phyloP scores from a whole-genome alignment of 2,888 invertebrate genomes.

The Pelosia muscerda region DNA sequence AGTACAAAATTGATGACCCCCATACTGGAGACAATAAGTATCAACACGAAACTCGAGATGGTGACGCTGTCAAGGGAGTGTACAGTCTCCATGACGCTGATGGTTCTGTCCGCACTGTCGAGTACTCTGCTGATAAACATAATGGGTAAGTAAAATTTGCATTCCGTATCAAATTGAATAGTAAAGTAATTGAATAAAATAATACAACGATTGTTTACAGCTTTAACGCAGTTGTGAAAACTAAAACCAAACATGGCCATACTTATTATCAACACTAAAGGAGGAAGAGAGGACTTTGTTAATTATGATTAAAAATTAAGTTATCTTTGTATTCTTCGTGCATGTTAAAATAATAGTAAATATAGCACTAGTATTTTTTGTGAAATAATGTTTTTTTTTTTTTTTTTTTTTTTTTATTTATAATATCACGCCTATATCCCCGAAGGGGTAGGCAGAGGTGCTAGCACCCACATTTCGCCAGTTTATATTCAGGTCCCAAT shows the following conservation, averaged over 20 bases:
- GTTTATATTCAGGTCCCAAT: too few species aligned
- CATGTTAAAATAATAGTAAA: slow-evolving; percentile 29
- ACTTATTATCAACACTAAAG: slow-evolving; percentile 56
- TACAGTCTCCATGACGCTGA: slow-evolving; percentile 87
- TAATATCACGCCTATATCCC: too few species aligned
- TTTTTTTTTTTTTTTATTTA: too few species aligned
- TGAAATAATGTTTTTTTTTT: neutral
- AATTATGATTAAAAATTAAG: slow-evolving; percentile 5
- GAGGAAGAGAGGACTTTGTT: slow-evolving; percentile 21
- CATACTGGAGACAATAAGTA: slow-evolving; percentile 87
- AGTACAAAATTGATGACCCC: slow-evolving; percentile 83
- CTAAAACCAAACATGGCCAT: slow-evolving; percentile 45
- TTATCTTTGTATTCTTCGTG: slow-evolving; percentile 31
- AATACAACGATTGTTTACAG: too few species aligned
- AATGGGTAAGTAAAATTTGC: slow-evolving; percentile 69
- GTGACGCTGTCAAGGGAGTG: slow-evolving; percentile 85
- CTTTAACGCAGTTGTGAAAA: slow-evolving; percentile 83
- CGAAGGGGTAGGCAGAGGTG: too few species aligned
- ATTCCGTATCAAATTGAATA: too few species aligned
- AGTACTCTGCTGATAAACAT: slow-evolving; percentile 84
- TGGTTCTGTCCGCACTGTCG: slow-evolving; percentile 85
- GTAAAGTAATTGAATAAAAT: too few species aligned
- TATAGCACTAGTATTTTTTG: slow-evolving; percentile 12
- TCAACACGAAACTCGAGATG: slow-evolving; percentile 84
- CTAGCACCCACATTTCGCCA: too few species aligned